These are phyloP conservation scores for Limnothrissa miodon DNA, from an alignment of 2,113 vertebrate species.

Conservation along the genomic window DNA sequence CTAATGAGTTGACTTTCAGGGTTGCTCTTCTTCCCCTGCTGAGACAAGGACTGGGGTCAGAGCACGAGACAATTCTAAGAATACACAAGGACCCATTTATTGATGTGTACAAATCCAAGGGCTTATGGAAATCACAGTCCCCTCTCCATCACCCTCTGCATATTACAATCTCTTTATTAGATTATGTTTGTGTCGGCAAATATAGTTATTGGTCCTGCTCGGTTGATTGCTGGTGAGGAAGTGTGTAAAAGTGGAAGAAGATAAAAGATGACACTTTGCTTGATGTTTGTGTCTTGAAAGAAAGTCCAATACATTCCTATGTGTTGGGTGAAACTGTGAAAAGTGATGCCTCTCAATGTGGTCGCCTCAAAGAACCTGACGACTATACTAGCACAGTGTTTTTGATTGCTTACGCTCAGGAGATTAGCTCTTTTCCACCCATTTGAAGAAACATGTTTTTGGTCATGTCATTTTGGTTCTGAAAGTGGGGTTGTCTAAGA, in stretches of 20 bases:
- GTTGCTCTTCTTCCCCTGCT: neutral
- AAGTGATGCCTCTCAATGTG: neutral
- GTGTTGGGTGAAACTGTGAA: neutral
- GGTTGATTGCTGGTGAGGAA: neutral
- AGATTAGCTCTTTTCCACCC: too few species aligned
- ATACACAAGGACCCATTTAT: constrained; percentile 14
- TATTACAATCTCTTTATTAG: constrained; percentile 15
- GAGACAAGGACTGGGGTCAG: neutral
- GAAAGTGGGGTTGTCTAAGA: too few species aligned
- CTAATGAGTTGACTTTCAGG: neutral
- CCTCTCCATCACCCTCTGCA: neutral
- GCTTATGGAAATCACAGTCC: constrained; percentile 20
- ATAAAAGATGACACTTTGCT: neutral
- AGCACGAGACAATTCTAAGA: neutral
- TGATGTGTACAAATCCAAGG: neutral
- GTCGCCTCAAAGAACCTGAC: too few species aligned
- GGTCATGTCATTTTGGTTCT: too few species aligned
- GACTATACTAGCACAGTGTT: too few species aligned
- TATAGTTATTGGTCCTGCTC: neutral
- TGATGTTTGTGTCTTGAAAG: too few species aligned
- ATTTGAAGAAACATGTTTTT: too few species aligned
- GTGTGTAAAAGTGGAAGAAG: neutral
- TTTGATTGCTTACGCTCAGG: too few species aligned
- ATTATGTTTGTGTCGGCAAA: neutral
- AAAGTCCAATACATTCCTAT: neutral